phyloP scores from a whole-genome alignment of 2,888 invertebrate species.

The Megastigmus dorsalis region DNA sequence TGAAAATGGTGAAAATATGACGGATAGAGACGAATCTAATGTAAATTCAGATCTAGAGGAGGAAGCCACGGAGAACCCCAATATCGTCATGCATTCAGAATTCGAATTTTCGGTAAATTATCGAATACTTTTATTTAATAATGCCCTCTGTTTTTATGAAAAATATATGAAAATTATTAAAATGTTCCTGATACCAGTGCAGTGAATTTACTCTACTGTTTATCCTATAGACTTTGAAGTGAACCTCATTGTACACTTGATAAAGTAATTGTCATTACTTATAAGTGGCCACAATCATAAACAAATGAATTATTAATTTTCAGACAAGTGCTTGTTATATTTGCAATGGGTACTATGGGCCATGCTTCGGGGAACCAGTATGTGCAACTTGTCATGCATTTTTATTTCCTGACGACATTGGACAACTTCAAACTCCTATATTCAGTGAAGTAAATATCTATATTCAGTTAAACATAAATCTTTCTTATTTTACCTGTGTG shows the following conservation, averaged over 20 bases:
- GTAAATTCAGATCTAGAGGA: conserved; percentile 64
- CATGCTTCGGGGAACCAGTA: conserved; percentile 92
- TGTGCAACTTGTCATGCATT: conserved; percentile 95
- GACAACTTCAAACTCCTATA: conserved; percentile 74
- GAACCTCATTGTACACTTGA: background rate
- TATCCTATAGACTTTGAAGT: too few relatives aligned
- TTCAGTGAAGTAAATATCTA: conserved; percentile 70
- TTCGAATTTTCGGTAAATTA: conserved; percentile 67
- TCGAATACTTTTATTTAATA: background rate
- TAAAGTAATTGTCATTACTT: conserved; percentile 23
- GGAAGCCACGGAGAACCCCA: conserved; percentile 58
- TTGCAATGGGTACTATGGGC: conserved; percentile 94
- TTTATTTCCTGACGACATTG: conserved; percentile 87
- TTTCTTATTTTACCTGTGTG: background rate
- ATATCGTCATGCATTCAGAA: conserved; percentile 64
- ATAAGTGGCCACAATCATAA: background rate
- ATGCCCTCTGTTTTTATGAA: background rate
- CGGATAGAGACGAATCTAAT: conserved; percentile 63
- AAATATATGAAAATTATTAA: background rate
- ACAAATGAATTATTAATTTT: conserved; percentile 57
- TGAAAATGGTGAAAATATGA: conserved; percentile 64
- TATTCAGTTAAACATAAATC: background rate
- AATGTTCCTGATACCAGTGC: background rate
- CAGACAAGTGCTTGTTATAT: conserved; percentile 85
- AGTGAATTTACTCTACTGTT: background rate